Evolutionary conservation across 2,113 vertebrate species (phyloP).

Genomic region (Pachypanchax playfairii): DNA sequence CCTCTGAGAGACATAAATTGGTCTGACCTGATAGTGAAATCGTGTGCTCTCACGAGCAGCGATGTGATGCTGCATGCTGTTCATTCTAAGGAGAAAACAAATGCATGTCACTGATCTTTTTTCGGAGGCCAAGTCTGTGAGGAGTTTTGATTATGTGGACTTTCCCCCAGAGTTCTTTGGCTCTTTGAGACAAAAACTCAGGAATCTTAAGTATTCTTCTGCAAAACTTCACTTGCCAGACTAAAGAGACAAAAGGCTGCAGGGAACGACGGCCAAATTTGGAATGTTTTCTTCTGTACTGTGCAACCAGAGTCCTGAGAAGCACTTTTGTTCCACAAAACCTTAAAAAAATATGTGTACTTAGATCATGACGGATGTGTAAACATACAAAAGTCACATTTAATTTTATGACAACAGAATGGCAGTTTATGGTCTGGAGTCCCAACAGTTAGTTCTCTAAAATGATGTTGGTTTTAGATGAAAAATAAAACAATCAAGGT

Average conservation of each 20-base stretch:
- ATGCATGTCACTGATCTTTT: slow-evolving; percentile 47
- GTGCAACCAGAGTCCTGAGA: not conserved
- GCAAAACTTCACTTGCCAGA: slow-evolving; percentile 11
- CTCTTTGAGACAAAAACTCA: slow-evolving; percentile 32
- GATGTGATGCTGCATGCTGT: slow-evolving; percentile 1
- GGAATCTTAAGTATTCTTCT: slow-evolving; percentile 56
- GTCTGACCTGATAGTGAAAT: slow-evolving; percentile 40
- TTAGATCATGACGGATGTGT: too few species aligned
- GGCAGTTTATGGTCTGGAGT: too few species aligned
- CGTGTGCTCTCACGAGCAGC: slow-evolving; percentile 10
- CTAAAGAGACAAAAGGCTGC: slow-evolving; percentile 29
- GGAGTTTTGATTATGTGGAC: slow-evolving; percentile 41
- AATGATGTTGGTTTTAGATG: too few species aligned
- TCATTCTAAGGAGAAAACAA: slow-evolving; percentile 30
- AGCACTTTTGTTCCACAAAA: too few species aligned
- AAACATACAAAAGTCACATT: too few species aligned
- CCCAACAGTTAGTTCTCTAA: too few species aligned
- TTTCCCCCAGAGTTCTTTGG: slow-evolving; percentile 31
- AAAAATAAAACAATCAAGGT: too few species aligned
- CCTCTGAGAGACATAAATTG: slow-evolving; percentile 43
- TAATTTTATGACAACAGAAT: too few species aligned
- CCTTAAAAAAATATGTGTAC: too few species aligned
- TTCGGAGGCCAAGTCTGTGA: slow-evolving; percentile 18
- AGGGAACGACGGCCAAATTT: slow-evolving; percentile 13
- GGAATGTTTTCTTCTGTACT: not conserved